A percentile compares a stretch with the other conserved stretches of the same genome.
phyloP scores from a whole-genome alignment of 2,888 invertebrate genomes.

The Lochmaea capreae region DNA sequence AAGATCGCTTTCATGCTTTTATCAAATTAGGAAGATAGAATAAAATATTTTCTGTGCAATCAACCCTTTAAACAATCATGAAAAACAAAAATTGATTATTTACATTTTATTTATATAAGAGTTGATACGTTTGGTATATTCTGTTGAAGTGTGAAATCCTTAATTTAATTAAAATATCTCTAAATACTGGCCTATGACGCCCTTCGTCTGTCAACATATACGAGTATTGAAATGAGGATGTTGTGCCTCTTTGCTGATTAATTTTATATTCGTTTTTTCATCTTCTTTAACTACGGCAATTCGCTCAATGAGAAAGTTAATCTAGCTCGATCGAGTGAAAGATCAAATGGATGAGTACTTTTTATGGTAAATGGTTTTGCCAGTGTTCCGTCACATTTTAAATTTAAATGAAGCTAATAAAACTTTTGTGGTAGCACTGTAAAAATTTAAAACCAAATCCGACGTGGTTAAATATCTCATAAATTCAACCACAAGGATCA shows the following conservation, averaged over 20 bases:
- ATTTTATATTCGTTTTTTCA: conserved; percentile 40
- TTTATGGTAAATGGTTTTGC: conserved; percentile 46
- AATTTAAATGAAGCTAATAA: conserved; percentile 59
- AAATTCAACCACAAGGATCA: conserved; percentile 44
- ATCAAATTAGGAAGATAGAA: too few species aligned
- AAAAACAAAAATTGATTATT: too few species aligned
- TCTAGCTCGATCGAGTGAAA: conserved; percentile 45
- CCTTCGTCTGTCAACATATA: conserved; percentile 34
- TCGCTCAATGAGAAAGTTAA: conserved; percentile 38
- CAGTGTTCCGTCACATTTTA: conserved; percentile 54
- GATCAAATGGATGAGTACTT: conserved; percentile 46
- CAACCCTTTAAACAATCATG: too few species aligned
- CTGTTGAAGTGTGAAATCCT: neutral
- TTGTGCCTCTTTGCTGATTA: conserved; percentile 37
- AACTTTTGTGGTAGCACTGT: conserved; percentile 52
- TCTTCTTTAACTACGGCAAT: conserved; percentile 38
- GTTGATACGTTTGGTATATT: too few species aligned
- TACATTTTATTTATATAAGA: too few species aligned
- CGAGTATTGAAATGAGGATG: conserved; percentile 37
- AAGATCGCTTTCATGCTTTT: too few species aligned
- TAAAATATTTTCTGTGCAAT: too few species aligned
- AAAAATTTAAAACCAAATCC: conserved; percentile 47
- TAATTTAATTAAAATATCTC: neutral
- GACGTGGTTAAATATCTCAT: conserved; percentile 39
- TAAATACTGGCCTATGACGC: conserved; percentile 16